Percentiles rank a stretch among this genome's conserved stretches.
These are phyloP conservation scores for Theropithecus gelada DNA, from an alignment of 2,113 vertebrate genomes.

Conservation along the genomic window DNA sequence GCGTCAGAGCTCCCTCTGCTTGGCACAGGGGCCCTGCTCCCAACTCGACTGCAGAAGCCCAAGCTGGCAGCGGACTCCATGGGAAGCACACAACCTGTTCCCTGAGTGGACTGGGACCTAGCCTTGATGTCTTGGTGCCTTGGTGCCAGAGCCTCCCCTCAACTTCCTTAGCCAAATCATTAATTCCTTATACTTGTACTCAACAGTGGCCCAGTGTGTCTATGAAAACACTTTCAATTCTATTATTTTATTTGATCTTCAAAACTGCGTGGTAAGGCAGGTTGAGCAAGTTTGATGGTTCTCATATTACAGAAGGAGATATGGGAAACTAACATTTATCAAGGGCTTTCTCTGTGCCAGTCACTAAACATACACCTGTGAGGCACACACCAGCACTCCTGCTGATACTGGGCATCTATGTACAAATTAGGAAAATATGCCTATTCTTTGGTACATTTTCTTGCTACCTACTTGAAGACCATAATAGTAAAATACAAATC, in stretches of 20 bases:
- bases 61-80: background rate
- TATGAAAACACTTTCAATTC: accelerated
- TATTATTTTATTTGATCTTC: background rate
- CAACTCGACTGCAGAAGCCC: accelerated
- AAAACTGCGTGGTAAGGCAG: background rate
- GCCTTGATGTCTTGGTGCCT: too few relatives aligned
- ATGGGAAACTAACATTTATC: background rate
- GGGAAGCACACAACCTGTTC: background rate
- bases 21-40: background rate
- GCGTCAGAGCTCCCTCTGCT: background rate
- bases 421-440: background rate
- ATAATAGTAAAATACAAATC: background rate
- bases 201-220: background rate
- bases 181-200: background rate
- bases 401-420: background rate
- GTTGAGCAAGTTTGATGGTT: accelerated
- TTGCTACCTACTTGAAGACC: background rate
- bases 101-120: background rate
- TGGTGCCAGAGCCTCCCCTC: background rate
- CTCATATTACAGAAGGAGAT: background rate
- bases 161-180: background rate
- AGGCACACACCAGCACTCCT: background rate
- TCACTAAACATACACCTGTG: accelerated
- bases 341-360: background rate
- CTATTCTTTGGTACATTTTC: too few relatives aligned